These are phyloP conservation scores for Hyposmocoma kahamanoa DNA, from an alignment of 1,140 invertebrate genomes.

Conservation along the genomic window DNA sequence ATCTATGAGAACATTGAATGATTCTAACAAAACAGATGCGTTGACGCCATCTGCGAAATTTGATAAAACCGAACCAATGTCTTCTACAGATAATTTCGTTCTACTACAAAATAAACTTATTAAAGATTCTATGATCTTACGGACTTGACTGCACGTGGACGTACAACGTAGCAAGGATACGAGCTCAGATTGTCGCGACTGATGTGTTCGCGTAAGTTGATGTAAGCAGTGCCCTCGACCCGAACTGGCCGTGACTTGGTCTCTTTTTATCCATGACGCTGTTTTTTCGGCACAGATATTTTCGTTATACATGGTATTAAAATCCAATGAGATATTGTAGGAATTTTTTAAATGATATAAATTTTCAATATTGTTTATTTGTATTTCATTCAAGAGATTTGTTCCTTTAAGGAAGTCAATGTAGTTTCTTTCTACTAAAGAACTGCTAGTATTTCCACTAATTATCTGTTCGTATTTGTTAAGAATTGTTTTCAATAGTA, in stretches of 20 bases:
- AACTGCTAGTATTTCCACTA: constrained; percentile 22
- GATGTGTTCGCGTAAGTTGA: constrained; percentile 29
- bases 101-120: too few relatives aligned
- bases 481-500: constrained; percentile 40
- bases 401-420: constrained; percentile 60
- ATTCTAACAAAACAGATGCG: constrained; percentile 33
- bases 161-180: constrained; percentile 31
- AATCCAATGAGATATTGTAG: constrained; percentile 32
- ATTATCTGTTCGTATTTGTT: constrained; percentile 59
- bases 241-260: constrained; percentile 25
- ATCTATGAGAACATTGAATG: constrained; percentile 40
- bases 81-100: constrained; percentile 14
- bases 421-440: constrained; percentile 49
- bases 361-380: constrained; percentile 47
- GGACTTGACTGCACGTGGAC: constrained; percentile 36
- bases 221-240: constrained; percentile 32
- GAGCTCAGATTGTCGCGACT: constrained; percentile 29
- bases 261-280: constrained; percentile 24
- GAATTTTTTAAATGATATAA: constrained; percentile 60
- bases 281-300: constrained; percentile 21
- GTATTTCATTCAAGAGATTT: constrained; percentile 27
- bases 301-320: constrained; percentile 47
- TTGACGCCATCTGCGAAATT: constrained; percentile 49
- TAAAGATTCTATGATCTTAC: constrained; percentile 41
- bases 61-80: constrained; percentile 26